Evolutionary conservation across 2,113 vertebrate species (phyloP), one percentile per base, ranked within the genome.

Genomic region (Ploceus nigricollis): DNA sequence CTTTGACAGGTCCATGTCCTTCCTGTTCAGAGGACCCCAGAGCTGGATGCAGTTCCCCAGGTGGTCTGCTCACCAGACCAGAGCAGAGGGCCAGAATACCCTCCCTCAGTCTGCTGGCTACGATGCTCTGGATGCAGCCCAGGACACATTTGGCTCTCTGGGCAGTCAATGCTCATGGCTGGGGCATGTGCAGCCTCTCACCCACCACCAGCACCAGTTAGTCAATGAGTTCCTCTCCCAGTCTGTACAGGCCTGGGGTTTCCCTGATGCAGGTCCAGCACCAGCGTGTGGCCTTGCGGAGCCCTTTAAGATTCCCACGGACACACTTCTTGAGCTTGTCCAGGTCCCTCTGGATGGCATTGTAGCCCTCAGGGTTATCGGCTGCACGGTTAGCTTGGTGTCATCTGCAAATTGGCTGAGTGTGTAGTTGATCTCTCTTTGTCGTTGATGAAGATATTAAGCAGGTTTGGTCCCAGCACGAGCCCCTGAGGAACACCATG

Each of bases 41-140:
- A 0, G 0, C 63, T 76, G 47, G 39, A 27, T 76, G 24, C 39
- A 68, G 61, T 7, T 7, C 17, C 47, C 10, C 24, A 25, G 25
- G 11, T 54, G 61, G 21, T n/a, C n/a, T n/a, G n/a, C 24, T 75
- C 11, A 47, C 1, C 44, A 58, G 33, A 4, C 37, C 17, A 57
- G 35, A 57, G 23, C 28, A 82, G 53, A 61, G 14, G 30, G 13
- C 6, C 30, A 82, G n/a, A 61, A 75, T 82, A 9, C 14, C 20
- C 28, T 75, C 39, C 30, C 30, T 60, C 3, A 18, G 1, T 8
- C 20, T 54, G 17, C 54, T 61, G n/a, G 1, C n/a, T 13, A 28
- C 2, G 0, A 0, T 0, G 58, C 31, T 50, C 30, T 60, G 39
- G 28, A 2, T 66, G 16, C 69, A 60, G 33, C 45, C 53, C n/a